Evolutionary conservation across 2,113 vertebrate species (phyloP).

Genomic region (Corythornis vintsioides): DNA sequence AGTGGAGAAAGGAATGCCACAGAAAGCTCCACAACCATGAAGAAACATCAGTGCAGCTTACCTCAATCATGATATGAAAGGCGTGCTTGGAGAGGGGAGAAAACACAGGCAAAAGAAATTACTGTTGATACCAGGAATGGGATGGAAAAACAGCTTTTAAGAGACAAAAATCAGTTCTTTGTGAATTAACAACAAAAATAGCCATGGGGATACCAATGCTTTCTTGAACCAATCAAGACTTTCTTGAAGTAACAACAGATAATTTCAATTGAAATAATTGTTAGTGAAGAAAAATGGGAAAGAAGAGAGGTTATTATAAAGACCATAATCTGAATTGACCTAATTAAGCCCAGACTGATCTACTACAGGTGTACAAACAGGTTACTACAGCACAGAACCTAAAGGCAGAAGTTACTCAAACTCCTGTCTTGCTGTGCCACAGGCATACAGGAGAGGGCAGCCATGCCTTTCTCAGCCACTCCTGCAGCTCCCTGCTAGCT

Average conservation of each 20-base stretch:
- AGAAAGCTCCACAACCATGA: conserved; percentile 68
- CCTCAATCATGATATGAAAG: conserved; percentile 99
- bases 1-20: neutral
- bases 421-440: neutral
- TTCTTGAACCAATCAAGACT: neutral
- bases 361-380: fast-evolving
- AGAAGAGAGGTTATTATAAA: neutral
- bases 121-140: conserved; percentile 81
- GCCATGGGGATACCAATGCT: neutral
- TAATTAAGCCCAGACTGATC: fast-evolving
- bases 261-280: neutral
- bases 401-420: neutral
- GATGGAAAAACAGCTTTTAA: conserved; percentile 69
- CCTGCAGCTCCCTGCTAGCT: neutral
- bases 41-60: conserved; percentile 89
- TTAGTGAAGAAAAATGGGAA: neutral
- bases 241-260: neutral
- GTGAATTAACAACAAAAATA: neutral
- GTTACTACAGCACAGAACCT: fast-evolving
- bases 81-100: conserved; percentile 90
- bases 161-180: neutral
- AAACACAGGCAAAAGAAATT: conserved; percentile 90
- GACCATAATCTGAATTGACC: neutral
- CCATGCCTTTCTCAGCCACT: neutral
- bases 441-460: conserved; percentile 70